Evolutionary conservation across 2,888 invertebrate species (phyloP).

Genomic region (Netelia inedita): DNA sequence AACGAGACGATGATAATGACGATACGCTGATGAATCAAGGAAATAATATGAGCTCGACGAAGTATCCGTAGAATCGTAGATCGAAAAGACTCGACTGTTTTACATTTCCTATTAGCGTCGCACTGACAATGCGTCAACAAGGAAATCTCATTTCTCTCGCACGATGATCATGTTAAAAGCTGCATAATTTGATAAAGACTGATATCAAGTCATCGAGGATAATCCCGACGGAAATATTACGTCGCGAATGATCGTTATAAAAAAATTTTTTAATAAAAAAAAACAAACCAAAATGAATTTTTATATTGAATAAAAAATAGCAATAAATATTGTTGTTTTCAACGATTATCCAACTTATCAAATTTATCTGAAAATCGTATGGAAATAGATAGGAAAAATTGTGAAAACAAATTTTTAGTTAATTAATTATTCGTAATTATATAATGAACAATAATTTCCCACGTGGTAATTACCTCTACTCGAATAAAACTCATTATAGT

Average conservation of each 20-base stretch:
- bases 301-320: background rate
- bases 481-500: no score
- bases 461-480: no score
- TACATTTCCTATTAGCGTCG: background rate
- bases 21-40: slow-evolving; percentile 17
- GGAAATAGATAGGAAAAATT: no score
- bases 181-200: background rate
- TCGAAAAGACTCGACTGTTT: background rate
- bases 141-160: background rate
- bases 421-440: no score
- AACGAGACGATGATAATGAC: slow-evolving; percentile 39
- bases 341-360: background rate
- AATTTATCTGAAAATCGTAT: no score
- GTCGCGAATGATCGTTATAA: slow-evolving; percentile 1
- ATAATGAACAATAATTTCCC: no score
- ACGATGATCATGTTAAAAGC: background rate
- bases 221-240: background rate
- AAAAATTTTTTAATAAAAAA: no score
- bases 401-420: no score
- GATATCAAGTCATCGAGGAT: background rate
- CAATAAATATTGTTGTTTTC: background rate
- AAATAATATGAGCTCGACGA: background rate
- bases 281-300: background rate
- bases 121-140: background rate
- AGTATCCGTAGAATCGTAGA: background rate